Evolutionary conservation across 2,888 invertebrate genomes (phyloP), one percentile per base, ranked within the genome.

Genomic region (Meloe dianella): DNA sequence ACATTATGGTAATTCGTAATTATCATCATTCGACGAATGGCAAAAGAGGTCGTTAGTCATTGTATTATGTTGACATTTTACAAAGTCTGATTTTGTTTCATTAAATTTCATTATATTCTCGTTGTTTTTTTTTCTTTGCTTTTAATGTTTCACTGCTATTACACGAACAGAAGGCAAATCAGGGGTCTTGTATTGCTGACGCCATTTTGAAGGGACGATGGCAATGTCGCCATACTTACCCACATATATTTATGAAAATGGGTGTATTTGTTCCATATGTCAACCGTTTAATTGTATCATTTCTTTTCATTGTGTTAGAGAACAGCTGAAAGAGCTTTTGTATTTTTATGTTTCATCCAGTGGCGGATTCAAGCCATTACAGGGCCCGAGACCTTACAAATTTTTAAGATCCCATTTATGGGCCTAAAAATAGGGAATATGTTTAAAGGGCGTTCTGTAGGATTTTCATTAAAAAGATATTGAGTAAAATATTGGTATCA

Each of bases 1-100:
- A 79, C 76, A 80, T 80, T 80, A 80, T 80, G 81, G 80, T 80
- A 79, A 79, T 81, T 75, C 79, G 77, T 76, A 75, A 80, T 79
- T 80, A 77, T 77, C 76, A 75, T 75, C 76, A 75, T 77, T 78
- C 69, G 74, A 67, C 67, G 65, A 65, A 66, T 27, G 57, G 61
- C 70, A n/a, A 71, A 73, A 72, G 73, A 69, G 68, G 71, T 72
- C 73, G 70, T 73, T 73, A 68, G 54, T 29, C 65, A 68, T 68
- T 68, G 68, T 68, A 65, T 62, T 63, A 66, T 63, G 57, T 61
- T 27, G 17, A 32, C 17, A 32, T 47, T 47, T 47, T 9, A 47
- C 47, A 47, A 20, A 47, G 47, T 4, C 47, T 47, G 47, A 47
- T 47, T 47, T 47, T 20, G 2, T 47, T 47, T n/a, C 8, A 57